A percentile compares a stretch with the other conserved stretches of the same genome.
Conservation (phyloP, 2,113 vertebrate genomes). For the Glaucomys volans region DNA sequence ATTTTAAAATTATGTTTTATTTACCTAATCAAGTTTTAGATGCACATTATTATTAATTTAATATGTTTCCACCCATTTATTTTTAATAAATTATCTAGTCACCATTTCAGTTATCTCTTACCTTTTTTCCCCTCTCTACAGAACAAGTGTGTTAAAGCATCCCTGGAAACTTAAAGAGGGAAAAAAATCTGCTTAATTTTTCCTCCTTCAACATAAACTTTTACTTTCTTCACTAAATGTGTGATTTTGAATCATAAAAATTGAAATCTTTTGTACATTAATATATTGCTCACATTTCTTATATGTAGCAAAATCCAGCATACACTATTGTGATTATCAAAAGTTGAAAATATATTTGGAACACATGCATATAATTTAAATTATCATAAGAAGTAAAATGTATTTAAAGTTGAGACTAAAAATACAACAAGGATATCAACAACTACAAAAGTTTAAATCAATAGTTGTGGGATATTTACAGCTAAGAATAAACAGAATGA, state of each 20-base stretch:
- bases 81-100: neutral
- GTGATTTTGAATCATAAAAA: neutral
- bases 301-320: neutral
- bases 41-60: neutral
- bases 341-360: neutral
- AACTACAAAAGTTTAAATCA: neutral
- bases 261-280: neutral
- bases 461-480: neutral
- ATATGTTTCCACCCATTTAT: neutral
- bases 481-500: neutral
- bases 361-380: neutral
- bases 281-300: neutral
- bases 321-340: neutral
- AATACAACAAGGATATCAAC: neutral
- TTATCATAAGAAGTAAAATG: neutral
- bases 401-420: neutral
- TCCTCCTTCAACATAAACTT: neutral
- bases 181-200: neutral
- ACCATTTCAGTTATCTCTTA: neutral
- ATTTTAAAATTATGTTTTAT: neutral
- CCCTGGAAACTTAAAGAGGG: neutral
- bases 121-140: neutral
- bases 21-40: neutral
- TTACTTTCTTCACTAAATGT: neutral
- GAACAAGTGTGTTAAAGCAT: neutral